Conservation (phyloP, 2,888 invertebrate species). For the Caenorhabditis macrosperma region DNA sequence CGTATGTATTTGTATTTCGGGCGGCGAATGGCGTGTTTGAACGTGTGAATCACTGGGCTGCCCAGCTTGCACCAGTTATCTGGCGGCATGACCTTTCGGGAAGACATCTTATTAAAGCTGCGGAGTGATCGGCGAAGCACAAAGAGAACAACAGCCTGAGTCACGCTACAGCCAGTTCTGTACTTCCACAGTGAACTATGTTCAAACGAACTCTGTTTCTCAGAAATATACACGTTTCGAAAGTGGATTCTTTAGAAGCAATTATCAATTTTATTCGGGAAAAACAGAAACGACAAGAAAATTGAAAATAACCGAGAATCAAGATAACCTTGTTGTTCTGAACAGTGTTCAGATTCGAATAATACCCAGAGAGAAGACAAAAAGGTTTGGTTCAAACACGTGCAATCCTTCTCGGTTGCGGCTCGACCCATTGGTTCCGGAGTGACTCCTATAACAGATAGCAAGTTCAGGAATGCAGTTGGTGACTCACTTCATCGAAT, state of each 20-base stretch:
- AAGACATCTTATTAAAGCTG: neutral
- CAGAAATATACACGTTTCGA: too few species aligned
- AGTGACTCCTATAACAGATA: constrained; percentile 54
- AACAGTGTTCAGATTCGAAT: neutral
- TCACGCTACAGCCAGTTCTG: too few species aligned
- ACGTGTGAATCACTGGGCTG: constrained; percentile 52
- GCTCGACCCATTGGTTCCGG: constrained; percentile 58
- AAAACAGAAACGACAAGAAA: too few species aligned
- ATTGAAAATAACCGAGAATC: constrained; percentile 38
- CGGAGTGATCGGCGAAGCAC: neutral
- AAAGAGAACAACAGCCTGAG: neutral
- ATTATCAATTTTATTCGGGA: too few species aligned
- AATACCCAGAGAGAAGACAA: constrained; percentile 32
- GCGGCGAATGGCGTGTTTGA: constrained; percentile 46
- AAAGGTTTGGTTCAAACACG: constrained; percentile 42
- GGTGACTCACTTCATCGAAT: constrained; percentile 48
- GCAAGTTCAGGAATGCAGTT: neutral
- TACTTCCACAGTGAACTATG: too few species aligned
- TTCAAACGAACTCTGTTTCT: too few species aligned
- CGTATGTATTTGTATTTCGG: constrained; percentile 53
- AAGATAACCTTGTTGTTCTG: neutral
- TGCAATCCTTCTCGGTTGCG: constrained; percentile 60
- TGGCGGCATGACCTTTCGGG: constrained; percentile 50
- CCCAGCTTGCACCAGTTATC: constrained; percentile 8
- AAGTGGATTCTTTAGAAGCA: too few species aligned